Evolutionary conservation across 2,797 vertebrate species (phyloP).

Genomic region (Smutsia temminckii): DNA sequence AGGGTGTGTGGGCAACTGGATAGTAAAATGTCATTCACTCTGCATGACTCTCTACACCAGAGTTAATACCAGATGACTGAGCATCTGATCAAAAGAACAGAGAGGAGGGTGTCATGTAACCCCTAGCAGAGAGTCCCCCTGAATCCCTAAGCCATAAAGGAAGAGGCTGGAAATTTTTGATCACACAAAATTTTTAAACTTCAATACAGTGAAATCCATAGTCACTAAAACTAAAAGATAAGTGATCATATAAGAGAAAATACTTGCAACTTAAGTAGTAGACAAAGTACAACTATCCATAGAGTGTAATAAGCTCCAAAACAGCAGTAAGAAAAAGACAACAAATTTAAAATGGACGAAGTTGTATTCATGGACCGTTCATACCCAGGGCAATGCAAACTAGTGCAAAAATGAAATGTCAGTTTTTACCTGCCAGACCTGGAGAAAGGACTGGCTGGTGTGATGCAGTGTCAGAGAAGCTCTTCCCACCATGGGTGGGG

Average conservation of each 20-base stretch:
- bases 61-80: background rate
- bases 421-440: fast-evolving
- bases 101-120: too few relatives aligned
- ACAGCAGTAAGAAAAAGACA: background rate
- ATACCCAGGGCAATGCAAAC: background rate
- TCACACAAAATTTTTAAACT: background rate
- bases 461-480: background rate
- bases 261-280: background rate
- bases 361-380: fast-evolving
- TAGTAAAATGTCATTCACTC: background rate
- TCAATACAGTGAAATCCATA: background rate
- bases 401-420: fast-evolving
- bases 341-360: background rate
- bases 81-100: background rate
- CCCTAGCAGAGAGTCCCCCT: background rate
- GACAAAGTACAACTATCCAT: background rate
- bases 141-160: background rate
- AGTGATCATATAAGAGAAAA: background rate
- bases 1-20: background rate
- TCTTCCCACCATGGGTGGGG: background rate
- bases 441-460: fast-evolving
- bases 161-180: background rate
- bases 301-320: too few relatives aligned
- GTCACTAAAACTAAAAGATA: background rate
- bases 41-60: fast-evolving